Conservation (phyloP, 2,113 vertebrate species). For the Calidris pygmaea region DNA sequence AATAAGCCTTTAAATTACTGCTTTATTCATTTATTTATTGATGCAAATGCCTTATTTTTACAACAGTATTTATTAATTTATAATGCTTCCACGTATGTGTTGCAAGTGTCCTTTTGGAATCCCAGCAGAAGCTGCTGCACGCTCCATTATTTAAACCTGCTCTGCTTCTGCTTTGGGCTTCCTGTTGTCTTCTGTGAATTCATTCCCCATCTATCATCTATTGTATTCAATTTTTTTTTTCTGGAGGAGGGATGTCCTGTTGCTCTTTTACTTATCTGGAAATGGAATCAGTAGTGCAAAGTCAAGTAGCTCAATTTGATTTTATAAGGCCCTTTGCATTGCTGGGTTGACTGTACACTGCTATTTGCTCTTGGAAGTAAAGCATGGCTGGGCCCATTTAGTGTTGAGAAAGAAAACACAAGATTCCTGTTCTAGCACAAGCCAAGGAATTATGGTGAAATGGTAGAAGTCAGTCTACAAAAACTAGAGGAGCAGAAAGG, state of each 20-base stretch:
- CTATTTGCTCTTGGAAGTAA: not conserved
- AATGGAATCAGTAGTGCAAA: not conserved
- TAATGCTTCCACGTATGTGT: not conserved
- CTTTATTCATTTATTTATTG: conserved; percentile 31
- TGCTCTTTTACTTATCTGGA: not conserved
- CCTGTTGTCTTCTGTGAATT: not conserved
- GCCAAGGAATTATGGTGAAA: not conserved
- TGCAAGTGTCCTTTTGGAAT: not conserved
- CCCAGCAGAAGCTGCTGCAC: not conserved
- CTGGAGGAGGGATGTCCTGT: not conserved
- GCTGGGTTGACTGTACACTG: not conserved
- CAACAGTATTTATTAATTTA: conserved; percentile 10
- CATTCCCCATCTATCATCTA: not conserved
- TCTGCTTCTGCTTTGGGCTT: not conserved
- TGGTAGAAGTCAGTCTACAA: not conserved
- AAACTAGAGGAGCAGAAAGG: not conserved
- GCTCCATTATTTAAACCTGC: conserved; percentile 42
- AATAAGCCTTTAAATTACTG: not conserved
- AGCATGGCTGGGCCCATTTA: not conserved
- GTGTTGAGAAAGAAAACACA: not conserved
- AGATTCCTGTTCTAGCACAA: not conserved
- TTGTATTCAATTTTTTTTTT: not conserved
- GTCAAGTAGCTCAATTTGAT: not conserved
- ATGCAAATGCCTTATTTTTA: conserved; percentile 26
- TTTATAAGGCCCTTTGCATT: not conserved